Evolutionary conservation across 2,113 vertebrate species (phyloP), one percentile per base, ranked within the genome.

Genomic region (Pygoscelis antarcticus): DNA sequence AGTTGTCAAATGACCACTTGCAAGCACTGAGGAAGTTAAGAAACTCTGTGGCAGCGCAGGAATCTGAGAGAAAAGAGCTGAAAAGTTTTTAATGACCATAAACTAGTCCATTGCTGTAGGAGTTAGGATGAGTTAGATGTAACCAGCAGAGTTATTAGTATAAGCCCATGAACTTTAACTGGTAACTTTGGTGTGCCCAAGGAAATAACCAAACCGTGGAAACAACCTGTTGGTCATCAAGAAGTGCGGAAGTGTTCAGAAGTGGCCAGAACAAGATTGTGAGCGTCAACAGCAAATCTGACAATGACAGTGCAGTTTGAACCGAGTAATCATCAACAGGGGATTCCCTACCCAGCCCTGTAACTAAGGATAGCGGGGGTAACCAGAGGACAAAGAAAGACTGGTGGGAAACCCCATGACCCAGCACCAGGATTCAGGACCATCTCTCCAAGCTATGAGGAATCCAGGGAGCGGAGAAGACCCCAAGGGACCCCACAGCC

Each of bases 1-100:
- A 93, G 54, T 38, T 95, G 91, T 91, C 81, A 96, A 83, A 57
- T 8, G 66, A 81, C 89, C 90, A 95, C 70, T 83, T 57, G 74
- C 30, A 65, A 65, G 34, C 44, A 55, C 40, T 5, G 34, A 87
- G 38, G 61, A 66, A 78, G 55, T 29, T 77, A 20, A 83, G 75
- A 58, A 91, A 17, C 47, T 40, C 42, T 60, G 38, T 47, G 72
- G 44, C 69, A 87, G 30, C 23, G 29, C 26, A 40, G 30, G 32
- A 75, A 83, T 22, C 58, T 34, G 44, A 36, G 46, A 81, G 18
- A 78, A 60, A 91, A 89, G 40, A 89, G 62, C 6, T 62, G 64
- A 19, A 78, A 74, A 68, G 16, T 6, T 58, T 65, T 75, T 27
- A 58, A 40, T 51, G 60, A 42, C 17, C 34, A 6, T 4, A 21